Base-by-base conservation (phyloP, 2,888 invertebrate genomes). In the Diarsia brunnea region DNA sequence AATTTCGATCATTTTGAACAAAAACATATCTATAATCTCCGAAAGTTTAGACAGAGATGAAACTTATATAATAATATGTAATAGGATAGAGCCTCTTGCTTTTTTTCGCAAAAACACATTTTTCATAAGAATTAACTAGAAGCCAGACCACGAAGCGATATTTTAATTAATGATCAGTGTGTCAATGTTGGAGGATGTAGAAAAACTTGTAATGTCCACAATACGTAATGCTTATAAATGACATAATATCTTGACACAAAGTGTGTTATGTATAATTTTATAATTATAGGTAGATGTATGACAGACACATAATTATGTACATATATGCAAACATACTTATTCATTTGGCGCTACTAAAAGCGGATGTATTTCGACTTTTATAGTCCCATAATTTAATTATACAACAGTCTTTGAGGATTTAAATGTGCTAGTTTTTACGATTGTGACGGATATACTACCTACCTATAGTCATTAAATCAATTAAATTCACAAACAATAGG, bases 261-360 rank as follows among this genome's bases (percentile, higher is more conserved):
- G 68, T 74, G 53, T 47, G 53, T 55, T 69, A 61, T 55, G 75
- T 68, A 55, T 43, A 74, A 69, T 79, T 79, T 69, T 69, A 79
- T 79, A 79, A 55, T 69, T 60, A 65, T 55, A 65, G 7, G 24
- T 73, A 61, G 11, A 10, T 66, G 4, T 27, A 60, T n/a, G 7
- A n/a, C 43, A 43, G 14, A 63, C 43, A 63, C n/a, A 63, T 43
- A n/a, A n/a, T n/a, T n/a, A 43, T 31, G 53, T n/a, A n/a, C 51
- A 51, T 24, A 14, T 14, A 55, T 24, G 24, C 2, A 53, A n/a
- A 24, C 12, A 55, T 55, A 24, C 16, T 45, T 8, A 14, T 61
- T 49, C 27, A 61, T 79, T 79, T 79, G 64, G 79, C 49, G 43
- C 43, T 58, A 38, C 63, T 66, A 24, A 61, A 79, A n/a, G 66